Conservation (phyloP, 1,140 invertebrate species). For the Drosophila ogumai region DNA sequence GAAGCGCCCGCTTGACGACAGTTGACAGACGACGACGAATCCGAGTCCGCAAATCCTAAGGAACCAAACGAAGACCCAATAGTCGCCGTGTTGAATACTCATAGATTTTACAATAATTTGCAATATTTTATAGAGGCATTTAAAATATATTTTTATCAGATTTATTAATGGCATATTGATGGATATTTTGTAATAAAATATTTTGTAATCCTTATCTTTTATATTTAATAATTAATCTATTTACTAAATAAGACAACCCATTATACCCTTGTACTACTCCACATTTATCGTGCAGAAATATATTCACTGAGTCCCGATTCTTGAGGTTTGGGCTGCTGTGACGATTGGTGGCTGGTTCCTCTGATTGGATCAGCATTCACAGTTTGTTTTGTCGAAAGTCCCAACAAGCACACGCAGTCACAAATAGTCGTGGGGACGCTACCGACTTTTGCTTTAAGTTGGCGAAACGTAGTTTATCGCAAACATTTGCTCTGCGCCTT, state of each 20-base stretch:
- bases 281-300: not conserved
- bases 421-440: conserved; percentile 14
- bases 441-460: conserved; percentile 23
- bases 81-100: not conserved
- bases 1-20: conserved; percentile 27
- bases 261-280: not conserved
- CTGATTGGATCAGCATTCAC: conserved; percentile 46
- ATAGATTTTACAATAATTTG: not conserved
- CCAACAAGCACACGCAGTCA: conserved; percentile 22
- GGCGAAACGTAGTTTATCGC: conserved; percentile 9
- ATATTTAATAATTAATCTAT: not conserved
- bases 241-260: no score
- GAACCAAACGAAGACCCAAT: not conserved
- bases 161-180: no score
- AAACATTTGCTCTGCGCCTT: conserved; percentile 24
- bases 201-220: no score
- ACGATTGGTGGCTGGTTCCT: conserved; percentile 30
- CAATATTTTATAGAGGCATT: not conserved
- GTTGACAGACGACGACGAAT: conserved; percentile 29
- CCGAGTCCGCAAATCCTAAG: conserved; percentile 19
- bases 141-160: not conserved
- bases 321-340: conserved; percentile 6
- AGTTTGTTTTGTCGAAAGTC: conserved; percentile 38
- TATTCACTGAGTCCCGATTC: conserved; percentile 30
- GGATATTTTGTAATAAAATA: not conserved